These are phyloP conservation scores for Argyrosomus regius DNA, from an alignment of 2,797 vertebrate species.

Conservation along the genomic window DNA sequence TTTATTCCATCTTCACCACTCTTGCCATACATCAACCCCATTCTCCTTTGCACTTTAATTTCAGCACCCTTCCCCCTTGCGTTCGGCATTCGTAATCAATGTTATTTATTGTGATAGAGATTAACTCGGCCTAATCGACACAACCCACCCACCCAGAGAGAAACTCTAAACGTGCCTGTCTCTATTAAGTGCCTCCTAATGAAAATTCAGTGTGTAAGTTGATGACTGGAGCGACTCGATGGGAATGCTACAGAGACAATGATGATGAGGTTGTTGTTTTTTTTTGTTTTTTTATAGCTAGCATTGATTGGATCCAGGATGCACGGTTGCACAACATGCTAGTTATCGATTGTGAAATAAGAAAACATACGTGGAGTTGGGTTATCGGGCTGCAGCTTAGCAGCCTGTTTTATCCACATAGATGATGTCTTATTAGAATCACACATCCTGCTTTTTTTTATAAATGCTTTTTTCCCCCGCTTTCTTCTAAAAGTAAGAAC, in stretches of 20 bases:
- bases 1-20: slow-evolving; percentile 44
- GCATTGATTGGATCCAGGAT: slow-evolving; percentile 68
- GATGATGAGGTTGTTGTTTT: slow-evolving; percentile 38
- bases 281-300: slow-evolving; percentile 59
- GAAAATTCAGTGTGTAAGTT: slow-evolving; percentile 69
- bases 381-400: slow-evolving; percentile 34
- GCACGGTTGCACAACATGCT: slow-evolving; percentile 54
- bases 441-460: slow-evolving; percentile 33
- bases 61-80: slow-evolving; percentile 48
- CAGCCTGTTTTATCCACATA: slow-evolving; percentile 32
- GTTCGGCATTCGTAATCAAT: slow-evolving; percentile 74
- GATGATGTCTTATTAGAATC: slow-evolving; percentile 53
- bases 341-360: slow-evolving; percentile 61
- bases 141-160: slow-evolving; percentile 64
- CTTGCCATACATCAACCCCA: slow-evolving; percentile 40
- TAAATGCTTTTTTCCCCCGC: neutral
- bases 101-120: slow-evolving; percentile 82
- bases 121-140: slow-evolving; percentile 75
- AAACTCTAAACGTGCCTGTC: slow-evolving; percentile 70
- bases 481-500: slow-evolving; percentile 46
- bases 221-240: slow-evolving; percentile 57
- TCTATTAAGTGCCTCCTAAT: slow-evolving; percentile 76
- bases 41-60: slow-evolving; percentile 61
- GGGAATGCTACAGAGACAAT: slow-evolving; percentile 49
- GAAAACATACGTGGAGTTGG: slow-evolving; percentile 37